A percentile compares a stretch with the other conserved stretches of the same genome.
Conservation (phyloP, 2,113 vertebrate species). For the Ceuthmochares aereus region DNA sequence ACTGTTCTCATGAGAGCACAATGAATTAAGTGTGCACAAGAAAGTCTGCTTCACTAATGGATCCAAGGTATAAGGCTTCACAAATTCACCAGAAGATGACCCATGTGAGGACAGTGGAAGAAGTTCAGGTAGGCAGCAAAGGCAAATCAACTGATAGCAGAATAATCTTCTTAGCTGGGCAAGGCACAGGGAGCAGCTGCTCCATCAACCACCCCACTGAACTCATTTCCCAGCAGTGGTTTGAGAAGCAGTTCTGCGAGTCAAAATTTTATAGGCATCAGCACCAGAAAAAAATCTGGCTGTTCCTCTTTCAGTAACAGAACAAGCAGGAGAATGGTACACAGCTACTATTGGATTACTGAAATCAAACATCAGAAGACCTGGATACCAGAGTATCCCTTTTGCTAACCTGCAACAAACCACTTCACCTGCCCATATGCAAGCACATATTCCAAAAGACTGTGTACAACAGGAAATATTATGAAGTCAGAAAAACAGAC, state of each 20-base stretch:
- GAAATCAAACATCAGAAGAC: not conserved
- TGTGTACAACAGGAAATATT: not conserved
- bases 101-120: slow-evolving; percentile 19
- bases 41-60: slow-evolving; percentile 53
- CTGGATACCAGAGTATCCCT: not conserved
- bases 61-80: not conserved
- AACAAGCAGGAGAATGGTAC: not conserved
- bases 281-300: slow-evolving; percentile 43
- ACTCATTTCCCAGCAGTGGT: slow-evolving; percentile 67
- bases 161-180: slow-evolving; percentile 61
- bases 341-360: not conserved
- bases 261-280: slow-evolving; percentile 64
- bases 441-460: not conserved
- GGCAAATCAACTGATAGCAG: slow-evolving; percentile 43
- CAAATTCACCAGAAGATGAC: slow-evolving; percentile 53
- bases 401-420: not conserved
- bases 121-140: slow-evolving; percentile 20
- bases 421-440: not conserved
- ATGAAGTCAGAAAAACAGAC: not conserved
- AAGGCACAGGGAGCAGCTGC: slow-evolving; percentile 60
- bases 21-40: slow-evolving; percentile 40
- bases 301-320: not conserved
- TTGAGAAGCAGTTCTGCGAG: slow-evolving; percentile 56
- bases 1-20: slow-evolving; percentile 55
- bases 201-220: slow-evolving; percentile 63